Evolutionary conservation across 1,140 invertebrate species (phyloP), one percentile per base, ranked within the genome.

Genomic region (Mercenaria mercenaria): DNA sequence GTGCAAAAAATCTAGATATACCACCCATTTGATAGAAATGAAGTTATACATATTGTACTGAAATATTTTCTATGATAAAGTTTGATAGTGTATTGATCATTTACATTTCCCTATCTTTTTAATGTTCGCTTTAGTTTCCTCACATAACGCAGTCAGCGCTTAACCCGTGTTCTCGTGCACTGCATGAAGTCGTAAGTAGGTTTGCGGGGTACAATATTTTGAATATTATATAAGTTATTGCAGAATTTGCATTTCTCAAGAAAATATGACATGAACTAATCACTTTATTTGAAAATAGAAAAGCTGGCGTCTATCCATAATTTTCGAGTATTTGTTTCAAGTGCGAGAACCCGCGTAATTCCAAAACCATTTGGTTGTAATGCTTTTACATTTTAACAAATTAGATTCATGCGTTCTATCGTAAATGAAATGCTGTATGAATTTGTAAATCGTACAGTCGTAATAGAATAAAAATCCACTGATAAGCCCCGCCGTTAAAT

Each of bases 171-270:
- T 79, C n/a, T 56, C 47, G 20, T 79, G 47, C 76, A 50, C 76
- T 29, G 11, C 76, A 26, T 52, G 76, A 79, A 79, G 3, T 79
- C 50, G 56, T 79, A 79, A 56, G 76, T 34, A 34, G 3, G 26
- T 26, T 56, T 32, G 76, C 76, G 76, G 76, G 76, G 32, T 59
- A 79, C 50, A 13, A 56, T 10, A 37, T 79, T 79, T 26, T 13
- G 56, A 79, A 79, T 79, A 79, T 79, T 52, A 37, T 18, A 41
- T 56, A 79, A 56, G 76, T 79, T 79, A 79, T 79, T 79, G 76
- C 32, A 79, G 29, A 79, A 79, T 79, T 79, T 79, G 47, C 47
- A 79, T 39, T 50, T 79, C 47, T 79, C 76, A 56, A 20, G 47
- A 15, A 79, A 79, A 79, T 79, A 52, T 79, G 76, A 79, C 76